Conservation (phyloP, 2,797 vertebrate genomes). For the Peromyscus nudipes region DNA sequence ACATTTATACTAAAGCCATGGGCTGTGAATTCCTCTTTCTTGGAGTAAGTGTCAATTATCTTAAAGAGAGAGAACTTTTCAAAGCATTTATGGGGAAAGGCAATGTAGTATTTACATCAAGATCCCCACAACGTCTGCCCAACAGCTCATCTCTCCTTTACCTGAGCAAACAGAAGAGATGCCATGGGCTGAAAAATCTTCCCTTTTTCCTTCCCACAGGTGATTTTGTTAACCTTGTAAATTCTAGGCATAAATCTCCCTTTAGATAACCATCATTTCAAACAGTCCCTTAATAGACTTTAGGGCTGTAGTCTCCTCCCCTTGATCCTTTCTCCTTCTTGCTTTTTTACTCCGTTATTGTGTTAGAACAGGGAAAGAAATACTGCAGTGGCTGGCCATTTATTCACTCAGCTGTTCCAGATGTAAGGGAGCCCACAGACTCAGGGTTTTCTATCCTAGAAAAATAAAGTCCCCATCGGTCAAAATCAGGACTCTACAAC, state of each 20-base stretch:
- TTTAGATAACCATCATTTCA: constrained; percentile 28
- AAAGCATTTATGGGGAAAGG: constrained; percentile 4
- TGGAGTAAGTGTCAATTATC: neutral
- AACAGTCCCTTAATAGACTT: neutral
- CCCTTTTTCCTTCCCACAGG: neutral
- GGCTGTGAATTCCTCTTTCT: neutral
- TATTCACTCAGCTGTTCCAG: neutral
- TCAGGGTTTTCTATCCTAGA: neutral
- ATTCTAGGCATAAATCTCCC: constrained; percentile 34
- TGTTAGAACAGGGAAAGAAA: neutral
- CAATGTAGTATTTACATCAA: constrained; percentile 30
- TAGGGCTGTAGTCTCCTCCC: neutral
- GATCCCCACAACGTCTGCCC: constrained; percentile 11
- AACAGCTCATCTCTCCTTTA: constrained; percentile 20
- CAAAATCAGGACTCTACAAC: neutral
- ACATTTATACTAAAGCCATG: constrained; percentile 11
- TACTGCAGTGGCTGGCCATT: neutral
- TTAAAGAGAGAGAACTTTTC: constrained; percentile 36
- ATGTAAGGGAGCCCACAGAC: neutral
- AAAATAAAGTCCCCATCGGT: neutral
- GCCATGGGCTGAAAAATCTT: neutral
- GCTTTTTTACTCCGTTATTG: neutral
- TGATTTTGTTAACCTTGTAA: constrained; percentile 54
- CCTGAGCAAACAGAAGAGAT: neutral
- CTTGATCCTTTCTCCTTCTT: neutral